phyloP scores from a whole-genome alignment of 2,888 invertebrate genomes.

The Lutraria lutraria region DNA sequence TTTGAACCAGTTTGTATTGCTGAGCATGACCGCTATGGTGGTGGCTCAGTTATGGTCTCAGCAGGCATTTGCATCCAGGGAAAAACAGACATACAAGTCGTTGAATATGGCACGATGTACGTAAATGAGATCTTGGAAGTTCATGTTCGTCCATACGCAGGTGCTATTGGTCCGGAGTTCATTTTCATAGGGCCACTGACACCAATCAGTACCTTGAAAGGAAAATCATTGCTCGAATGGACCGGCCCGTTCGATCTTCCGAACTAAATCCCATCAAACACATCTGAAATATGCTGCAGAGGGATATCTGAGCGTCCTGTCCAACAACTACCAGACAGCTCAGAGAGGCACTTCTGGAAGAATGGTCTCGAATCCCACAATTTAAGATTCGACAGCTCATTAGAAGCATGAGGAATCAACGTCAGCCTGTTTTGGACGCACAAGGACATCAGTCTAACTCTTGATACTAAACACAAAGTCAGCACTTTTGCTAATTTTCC shows the following conservation, averaged over 20 bases:
- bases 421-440: not conserved
- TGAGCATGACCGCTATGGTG: too few relatives aligned
- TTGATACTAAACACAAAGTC: not conserved
- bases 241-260: not conserved
- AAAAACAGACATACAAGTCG: too few relatives aligned
- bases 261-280: not conserved
- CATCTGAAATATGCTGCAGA: not conserved
- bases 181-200: too few relatives aligned
- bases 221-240: not conserved
- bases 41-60: too few relatives aligned
- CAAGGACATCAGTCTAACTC: not conserved
- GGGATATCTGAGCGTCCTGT: too few relatives aligned
- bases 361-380: not conserved
- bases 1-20: conserved; percentile 24
- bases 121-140: too few relatives aligned
- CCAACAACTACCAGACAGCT: not conserved
- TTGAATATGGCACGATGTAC: too few relatives aligned
- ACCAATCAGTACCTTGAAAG: not conserved
- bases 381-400: not conserved
- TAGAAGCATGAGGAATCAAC: not conserved
- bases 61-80: too few relatives aligned
- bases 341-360: not conserved
- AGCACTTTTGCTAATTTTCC: not conserved
- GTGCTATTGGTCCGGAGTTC: too few relatives aligned
- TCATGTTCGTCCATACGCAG: too few relatives aligned